These are phyloP conservation scores for Scaptomyza cyrtandrae DNA, from an alignment of 2,888 invertebrate genomes.

Conservation along the genomic window DNA sequence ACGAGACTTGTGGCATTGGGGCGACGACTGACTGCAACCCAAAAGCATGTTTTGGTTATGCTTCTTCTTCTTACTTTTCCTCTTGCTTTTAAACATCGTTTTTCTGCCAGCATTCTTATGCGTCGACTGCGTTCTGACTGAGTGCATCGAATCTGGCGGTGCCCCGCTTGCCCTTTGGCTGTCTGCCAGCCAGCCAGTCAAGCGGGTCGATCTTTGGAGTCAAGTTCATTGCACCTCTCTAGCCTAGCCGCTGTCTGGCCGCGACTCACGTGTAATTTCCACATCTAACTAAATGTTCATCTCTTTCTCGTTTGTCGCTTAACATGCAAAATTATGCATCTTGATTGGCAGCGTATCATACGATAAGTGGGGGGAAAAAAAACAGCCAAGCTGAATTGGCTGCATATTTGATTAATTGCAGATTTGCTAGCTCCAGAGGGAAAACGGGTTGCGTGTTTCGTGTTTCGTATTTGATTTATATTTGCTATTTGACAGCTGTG, in stretches of 20 bases:
- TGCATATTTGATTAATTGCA: slow-evolving; percentile 70
- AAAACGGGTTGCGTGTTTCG: slow-evolving; percentile 26
- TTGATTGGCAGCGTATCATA: slow-evolving; percentile 61
- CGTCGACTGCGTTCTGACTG: slow-evolving; percentile 42
- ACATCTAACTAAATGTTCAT: slow-evolving; percentile 24
- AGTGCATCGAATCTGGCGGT: slow-evolving; percentile 37
- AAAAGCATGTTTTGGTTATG: slow-evolving; percentile 53
- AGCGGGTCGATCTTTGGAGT: slow-evolving; percentile 66
- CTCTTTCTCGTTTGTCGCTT: slow-evolving; percentile 21
- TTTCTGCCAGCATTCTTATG: slow-evolving; percentile 37
- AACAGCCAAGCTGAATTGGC: slow-evolving; percentile 21
- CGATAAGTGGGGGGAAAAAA: slow-evolving; percentile 1
- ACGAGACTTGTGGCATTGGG: slow-evolving; percentile 19
- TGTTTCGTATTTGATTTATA: slow-evolving; percentile 23
- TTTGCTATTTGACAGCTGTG: slow-evolving; percentile 11
- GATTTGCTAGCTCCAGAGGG: slow-evolving; percentile 44
- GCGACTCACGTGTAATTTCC: slow-evolving; percentile 64
- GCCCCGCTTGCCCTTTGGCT: slow-evolving; percentile 54
- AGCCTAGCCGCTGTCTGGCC: slow-evolving; percentile 42
- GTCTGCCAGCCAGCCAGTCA: slow-evolving; percentile 67
- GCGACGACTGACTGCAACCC: slow-evolving; percentile 15
- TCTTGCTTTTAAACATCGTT: slow-evolving; percentile 2
- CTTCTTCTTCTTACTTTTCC: slow-evolving; percentile 21
- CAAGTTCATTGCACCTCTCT: slow-evolving; percentile 70
- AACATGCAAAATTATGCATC: slow-evolving; percentile 72